A percentile compares a stretch with the other conserved stretches of the same genome.
These are phyloP conservation scores for Amblyjoppa proteus DNA, from an alignment of 2,888 invertebrate species.

Conservation along the genomic window DNA sequence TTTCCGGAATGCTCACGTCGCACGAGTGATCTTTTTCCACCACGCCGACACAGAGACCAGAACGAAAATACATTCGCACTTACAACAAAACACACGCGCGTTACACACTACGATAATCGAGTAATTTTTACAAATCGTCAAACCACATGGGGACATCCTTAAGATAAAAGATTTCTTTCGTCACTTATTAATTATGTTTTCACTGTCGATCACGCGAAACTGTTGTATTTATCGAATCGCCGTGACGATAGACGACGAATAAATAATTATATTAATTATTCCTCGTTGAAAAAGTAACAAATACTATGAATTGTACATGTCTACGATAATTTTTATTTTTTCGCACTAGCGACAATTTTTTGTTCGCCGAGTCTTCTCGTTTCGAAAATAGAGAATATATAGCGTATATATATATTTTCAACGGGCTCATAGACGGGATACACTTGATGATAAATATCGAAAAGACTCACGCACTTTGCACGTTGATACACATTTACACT, in stretches of 20 bases:
- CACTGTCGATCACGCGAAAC: constrained; percentile 41
- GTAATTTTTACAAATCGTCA: constrained; percentile 43
- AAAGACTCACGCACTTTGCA: constrained; percentile 48
- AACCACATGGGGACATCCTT: constrained; percentile 41
- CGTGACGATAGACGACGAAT: constrained; percentile 42
- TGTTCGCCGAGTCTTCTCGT: constrained; percentile 25
- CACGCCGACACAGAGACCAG: constrained; percentile 21
- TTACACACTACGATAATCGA: constrained; percentile 27
- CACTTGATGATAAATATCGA: constrained; percentile 43
- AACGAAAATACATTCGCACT: background rate
- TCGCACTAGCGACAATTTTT: constrained; percentile 16
- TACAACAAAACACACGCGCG: constrained; percentile 1
- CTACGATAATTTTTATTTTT: constrained; percentile 36
- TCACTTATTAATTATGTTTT: constrained; percentile 43
- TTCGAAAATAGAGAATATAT: constrained; percentile 1
- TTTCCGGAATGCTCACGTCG: constrained; percentile 14
- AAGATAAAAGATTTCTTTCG: constrained; percentile 43
- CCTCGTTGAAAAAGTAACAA: constrained; percentile 30
- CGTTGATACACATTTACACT: constrained; percentile 52
- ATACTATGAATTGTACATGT: constrained; percentile 48
- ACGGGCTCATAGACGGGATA: constrained; percentile 44
- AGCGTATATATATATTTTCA: constrained; percentile 40
- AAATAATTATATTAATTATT: constrained; percentile 46
- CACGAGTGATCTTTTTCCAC: background rate
- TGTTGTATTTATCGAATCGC: constrained; percentile 50